A percentile compares a stretch with the other conserved stretches of the same genome.
These are phyloP conservation scores for Limnephilus lunatus DNA, from an alignment of 2,888 invertebrate species.

Conservation along the genomic window DNA sequence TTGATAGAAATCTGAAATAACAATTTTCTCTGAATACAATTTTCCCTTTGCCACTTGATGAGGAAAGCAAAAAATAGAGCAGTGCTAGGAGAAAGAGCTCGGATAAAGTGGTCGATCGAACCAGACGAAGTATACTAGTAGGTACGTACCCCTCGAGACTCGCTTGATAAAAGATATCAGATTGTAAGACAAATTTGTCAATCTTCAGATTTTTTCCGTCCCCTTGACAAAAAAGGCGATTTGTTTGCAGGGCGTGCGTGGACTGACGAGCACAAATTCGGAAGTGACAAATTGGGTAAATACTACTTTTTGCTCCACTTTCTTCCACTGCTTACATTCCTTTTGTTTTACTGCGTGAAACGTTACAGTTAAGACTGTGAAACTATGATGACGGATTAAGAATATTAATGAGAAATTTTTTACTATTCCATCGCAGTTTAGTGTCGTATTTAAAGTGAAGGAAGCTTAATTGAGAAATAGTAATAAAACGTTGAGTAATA, in stretches of 20 bases:
- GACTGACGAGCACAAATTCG: neutral
- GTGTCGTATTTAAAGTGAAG: neutral
- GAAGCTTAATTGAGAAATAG: neutral
- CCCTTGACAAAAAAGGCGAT: neutral
- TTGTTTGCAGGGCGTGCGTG: neutral
- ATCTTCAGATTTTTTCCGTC: neutral
- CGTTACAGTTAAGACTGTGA: neutral
- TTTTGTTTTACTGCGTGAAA: neutral
- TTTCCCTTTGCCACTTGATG: neutral
- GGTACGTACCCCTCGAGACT: neutral
- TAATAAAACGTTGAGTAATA: no score
- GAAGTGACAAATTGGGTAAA: slow-evolving; percentile 2
- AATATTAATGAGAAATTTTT: neutral
- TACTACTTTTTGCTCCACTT: neutral
- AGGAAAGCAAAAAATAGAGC: neutral
- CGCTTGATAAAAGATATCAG: neutral
- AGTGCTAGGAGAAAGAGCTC: neutral
- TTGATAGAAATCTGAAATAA: neutral
- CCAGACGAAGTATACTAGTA: neutral
- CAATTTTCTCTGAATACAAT: neutral
- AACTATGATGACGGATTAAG: neutral
- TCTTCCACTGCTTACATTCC: neutral
- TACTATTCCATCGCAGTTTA: neutral
- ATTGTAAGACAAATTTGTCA: neutral
- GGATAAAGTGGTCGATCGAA: neutral